These are phyloP conservation scores for Pandemis corylana DNA, from an alignment of 2,888 invertebrate genomes.

Conservation along the genomic window DNA sequence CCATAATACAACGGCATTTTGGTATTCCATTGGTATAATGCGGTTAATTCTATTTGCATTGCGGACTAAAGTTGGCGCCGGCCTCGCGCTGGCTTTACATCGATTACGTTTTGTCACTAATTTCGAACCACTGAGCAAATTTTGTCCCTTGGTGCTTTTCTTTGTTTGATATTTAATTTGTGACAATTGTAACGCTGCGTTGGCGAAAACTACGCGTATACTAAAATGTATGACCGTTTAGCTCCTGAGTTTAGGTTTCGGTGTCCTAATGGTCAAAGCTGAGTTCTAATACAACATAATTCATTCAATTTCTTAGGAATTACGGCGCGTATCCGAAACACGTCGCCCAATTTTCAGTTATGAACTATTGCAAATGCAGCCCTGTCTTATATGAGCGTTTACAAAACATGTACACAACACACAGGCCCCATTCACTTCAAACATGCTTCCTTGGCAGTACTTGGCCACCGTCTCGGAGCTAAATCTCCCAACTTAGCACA, in stretches of 20 bases:
- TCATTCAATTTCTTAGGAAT: too few species aligned
- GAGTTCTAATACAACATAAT: too few species aligned
- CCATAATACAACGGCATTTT: conserved; percentile 58
- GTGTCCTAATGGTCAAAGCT: too few species aligned
- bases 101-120: conserved; percentile 17
- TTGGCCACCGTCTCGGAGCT: conserved; percentile 12
- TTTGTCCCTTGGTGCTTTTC: not conserved
- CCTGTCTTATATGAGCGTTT: not conserved
- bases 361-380: not conserved
- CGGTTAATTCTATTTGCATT: conserved; percentile 35
- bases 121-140: conserved; percentile 5
- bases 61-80: conserved; percentile 30
- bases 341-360: not conserved
- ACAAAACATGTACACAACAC: not conserved
- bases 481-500: conserved; percentile 28
- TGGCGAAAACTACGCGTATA: not conserved
- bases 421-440: not conserved
- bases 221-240: not conserved
- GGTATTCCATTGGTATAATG: conserved; percentile 42
- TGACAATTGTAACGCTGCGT: not conserved
- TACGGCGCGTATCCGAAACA: too few species aligned
- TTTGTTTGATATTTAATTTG: not conserved
- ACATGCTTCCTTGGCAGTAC: conserved; percentile 3
- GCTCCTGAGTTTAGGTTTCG: not conserved
- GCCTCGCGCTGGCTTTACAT: conserved; percentile 11